Percentiles rank a stretch among this genome's conserved stretches.
Conservation (phyloP, 2,797 vertebrate genomes). For the Antennarius maculatus region DNA sequence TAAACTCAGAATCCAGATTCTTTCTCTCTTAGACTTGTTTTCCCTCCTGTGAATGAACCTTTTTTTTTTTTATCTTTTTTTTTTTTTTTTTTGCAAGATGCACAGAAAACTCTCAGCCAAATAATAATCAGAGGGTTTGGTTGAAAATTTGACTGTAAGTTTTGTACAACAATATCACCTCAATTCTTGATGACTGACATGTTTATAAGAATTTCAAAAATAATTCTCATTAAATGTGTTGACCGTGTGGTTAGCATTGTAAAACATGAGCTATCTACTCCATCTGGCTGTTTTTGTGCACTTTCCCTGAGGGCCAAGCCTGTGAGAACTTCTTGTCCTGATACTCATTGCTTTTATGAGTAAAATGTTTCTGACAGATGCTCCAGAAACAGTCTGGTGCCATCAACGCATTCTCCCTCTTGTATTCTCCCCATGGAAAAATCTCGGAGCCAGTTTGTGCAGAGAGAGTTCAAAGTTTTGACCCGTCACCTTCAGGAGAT, state of each 20-base stretch:
- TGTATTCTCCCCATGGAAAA: constrained; percentile 53
- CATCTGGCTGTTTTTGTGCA: constrained; percentile 48
- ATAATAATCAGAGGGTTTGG: constrained; percentile 26
- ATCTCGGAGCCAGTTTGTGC: constrained; percentile 58
- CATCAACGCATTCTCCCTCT: constrained; percentile 51
- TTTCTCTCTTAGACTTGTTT: constrained; percentile 43
- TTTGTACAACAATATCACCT: constrained; percentile 33
- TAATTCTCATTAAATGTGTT: constrained; percentile 51
- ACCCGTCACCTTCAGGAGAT: constrained; percentile 74
- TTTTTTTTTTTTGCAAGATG: constrained; percentile 42
- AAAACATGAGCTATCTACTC: constrained; percentile 50
- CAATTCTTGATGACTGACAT: constrained; percentile 49
- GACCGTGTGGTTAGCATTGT: constrained; percentile 52
- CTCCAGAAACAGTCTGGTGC: constrained; percentile 60
- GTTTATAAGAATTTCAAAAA: constrained; percentile 53
- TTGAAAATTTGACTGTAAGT: constrained; percentile 31
- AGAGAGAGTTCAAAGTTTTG: constrained; percentile 73
- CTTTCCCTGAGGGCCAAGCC: constrained; percentile 43
- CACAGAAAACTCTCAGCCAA: constrained; percentile 23
- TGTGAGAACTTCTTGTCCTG: constrained; percentile 65
- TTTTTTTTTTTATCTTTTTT: no score
- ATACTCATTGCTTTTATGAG: constrained; percentile 77
- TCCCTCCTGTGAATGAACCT: constrained; percentile 30
- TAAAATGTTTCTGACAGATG: constrained; percentile 75
- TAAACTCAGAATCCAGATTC: constrained; percentile 51